phyloP scores from a whole-genome alignment of 2,888 invertebrate species.

The Drosophila flavopinicola region DNA sequence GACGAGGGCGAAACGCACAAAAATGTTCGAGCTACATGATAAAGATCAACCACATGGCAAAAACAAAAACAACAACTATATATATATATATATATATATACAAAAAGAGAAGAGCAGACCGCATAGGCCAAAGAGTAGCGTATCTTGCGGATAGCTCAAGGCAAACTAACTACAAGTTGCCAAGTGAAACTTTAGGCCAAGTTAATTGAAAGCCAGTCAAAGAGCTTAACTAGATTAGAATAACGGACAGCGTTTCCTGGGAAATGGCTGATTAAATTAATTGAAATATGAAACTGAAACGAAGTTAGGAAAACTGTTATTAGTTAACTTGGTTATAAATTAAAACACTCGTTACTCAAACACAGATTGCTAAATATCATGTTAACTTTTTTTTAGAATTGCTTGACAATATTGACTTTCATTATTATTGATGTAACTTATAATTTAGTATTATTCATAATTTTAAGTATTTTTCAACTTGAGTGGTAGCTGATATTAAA shows the following conservation, averaged over 20 bases:
- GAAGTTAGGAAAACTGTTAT: not conserved
- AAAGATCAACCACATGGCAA: conserved; percentile 69
- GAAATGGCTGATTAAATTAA: conserved; percentile 2
- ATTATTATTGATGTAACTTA: no score
- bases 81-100: conserved; percentile 1
- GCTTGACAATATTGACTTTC: no score
- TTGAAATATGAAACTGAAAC: not conserved
- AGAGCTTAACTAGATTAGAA: conserved; percentile 34
- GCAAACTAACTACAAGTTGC: conserved; percentile 35
- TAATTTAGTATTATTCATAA: no score
- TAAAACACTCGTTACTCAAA: no score
- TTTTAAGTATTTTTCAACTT: no score
- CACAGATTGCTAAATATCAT: no score
- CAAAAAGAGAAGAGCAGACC: conserved; percentile 13
- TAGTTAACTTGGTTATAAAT: not conserved
- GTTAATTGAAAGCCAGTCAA: conserved; percentile 48
- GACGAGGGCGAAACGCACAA: conserved; percentile 53
- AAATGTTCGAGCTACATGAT: conserved; percentile 63
- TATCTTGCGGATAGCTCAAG: conserved; percentile 35
- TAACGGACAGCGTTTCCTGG: conserved; percentile 1
- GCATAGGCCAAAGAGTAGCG: conserved; percentile 41
- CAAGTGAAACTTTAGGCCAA: conserved; percentile 44
- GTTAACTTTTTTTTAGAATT: no score
- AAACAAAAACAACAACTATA: conserved; percentile 27
- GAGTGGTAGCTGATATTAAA: no score